Evolutionary conservation across 2,113 vertebrate species (phyloP).

Genomic region (Amblyornis subalaris): DNA sequence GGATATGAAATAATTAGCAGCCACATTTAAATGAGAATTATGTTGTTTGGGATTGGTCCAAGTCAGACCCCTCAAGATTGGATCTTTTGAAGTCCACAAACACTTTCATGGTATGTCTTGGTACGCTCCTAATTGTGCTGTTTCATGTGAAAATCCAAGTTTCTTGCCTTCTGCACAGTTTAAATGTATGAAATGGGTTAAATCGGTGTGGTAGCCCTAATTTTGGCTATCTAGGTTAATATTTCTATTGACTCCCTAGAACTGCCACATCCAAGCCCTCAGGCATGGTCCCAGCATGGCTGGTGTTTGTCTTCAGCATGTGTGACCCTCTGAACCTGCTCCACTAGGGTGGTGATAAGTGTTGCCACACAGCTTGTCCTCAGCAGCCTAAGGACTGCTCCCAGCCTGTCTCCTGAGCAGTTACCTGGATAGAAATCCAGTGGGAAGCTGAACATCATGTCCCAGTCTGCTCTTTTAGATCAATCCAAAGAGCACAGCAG

Average conservation of each 20-base stretch:
- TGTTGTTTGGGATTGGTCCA: neutral
- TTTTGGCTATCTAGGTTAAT: neutral
- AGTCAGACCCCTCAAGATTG: accelerated
- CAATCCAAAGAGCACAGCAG: neutral
- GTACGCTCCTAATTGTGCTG: neutral
- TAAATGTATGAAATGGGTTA: too few species aligned
- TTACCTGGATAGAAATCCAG: neutral
- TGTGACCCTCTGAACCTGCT: neutral
- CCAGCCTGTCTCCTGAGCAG: neutral
- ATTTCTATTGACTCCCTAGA: accelerated
- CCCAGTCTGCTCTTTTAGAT: neutral
- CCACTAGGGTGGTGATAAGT: accelerated
- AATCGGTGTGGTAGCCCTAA: neutral
- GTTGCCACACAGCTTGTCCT: neutral
- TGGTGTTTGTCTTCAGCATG: accelerated
- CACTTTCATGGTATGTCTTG: neutral
- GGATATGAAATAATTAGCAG: neutral
- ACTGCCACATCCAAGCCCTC: accelerated
- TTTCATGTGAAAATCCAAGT: accelerated
- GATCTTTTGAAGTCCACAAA: neutral
- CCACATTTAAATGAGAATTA: neutral
- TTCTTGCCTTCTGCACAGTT: neutral
- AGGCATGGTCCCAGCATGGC: accelerated
- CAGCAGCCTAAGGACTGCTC: neutral
- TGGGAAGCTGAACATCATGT: neutral